These are phyloP conservation scores for Magallana angulata DNA, from an alignment of 1,140 invertebrate genomes.

Conservation along the genomic window DNA sequence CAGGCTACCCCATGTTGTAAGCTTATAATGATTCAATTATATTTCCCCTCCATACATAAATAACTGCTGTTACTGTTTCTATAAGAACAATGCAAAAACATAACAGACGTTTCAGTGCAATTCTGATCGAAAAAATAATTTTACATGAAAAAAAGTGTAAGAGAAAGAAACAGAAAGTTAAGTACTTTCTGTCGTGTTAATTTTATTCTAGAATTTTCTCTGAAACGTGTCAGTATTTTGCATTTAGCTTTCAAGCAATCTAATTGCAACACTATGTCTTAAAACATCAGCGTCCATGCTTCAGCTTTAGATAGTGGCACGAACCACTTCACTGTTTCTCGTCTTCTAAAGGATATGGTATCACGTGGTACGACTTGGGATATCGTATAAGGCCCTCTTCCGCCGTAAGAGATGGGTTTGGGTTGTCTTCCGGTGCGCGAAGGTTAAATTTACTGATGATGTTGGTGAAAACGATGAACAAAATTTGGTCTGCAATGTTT, in stretches of 20 bases:
- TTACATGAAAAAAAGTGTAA: background rate
- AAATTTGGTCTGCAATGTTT: slow-evolving; percentile 35
- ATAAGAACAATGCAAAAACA: background rate
- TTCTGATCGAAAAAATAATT: background rate
- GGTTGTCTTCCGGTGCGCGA: slow-evolving; percentile 34
- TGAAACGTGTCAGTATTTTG: background rate
- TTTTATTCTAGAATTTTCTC: background rate
- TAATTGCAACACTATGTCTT: background rate
- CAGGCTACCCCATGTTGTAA: background rate
- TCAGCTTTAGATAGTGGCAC: background rate
- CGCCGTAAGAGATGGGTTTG: slow-evolving; percentile 29
- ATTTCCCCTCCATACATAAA: background rate
- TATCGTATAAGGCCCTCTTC: slow-evolving; percentile 18
- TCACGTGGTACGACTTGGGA: slow-evolving; percentile 27
- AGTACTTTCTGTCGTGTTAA: background rate
- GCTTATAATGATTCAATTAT: background rate
- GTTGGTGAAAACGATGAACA: slow-evolving; percentile 42
- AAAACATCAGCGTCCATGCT: background rate
- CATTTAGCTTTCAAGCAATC: background rate
- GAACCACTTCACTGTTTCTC: background rate
- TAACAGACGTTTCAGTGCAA: background rate
- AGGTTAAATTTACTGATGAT: slow-evolving; percentile 41
- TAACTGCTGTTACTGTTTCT: background rate
- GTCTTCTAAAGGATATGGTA: slow-evolving; percentile 25
- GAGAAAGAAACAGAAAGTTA: background rate